Evolutionary conservation across 1,140 invertebrate species (phyloP).

Genomic region (Drosophila sturtevanti): DNA sequence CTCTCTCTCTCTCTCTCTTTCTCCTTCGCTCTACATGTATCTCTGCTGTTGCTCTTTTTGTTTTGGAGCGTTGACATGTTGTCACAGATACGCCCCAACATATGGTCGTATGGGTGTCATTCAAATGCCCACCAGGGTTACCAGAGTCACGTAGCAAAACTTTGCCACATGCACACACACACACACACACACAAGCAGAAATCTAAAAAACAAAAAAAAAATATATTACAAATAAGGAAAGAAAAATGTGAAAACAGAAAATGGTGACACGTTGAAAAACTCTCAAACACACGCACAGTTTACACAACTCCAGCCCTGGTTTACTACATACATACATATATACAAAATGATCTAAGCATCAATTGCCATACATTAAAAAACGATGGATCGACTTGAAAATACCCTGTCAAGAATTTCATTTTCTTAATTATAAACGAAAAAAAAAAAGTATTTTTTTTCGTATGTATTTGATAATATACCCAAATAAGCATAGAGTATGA

Average conservation of each 20-base stretch:
- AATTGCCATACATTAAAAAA: background rate
- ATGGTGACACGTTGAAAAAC: background rate
- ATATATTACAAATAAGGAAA: background rate
- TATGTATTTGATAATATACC: background rate
- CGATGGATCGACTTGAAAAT: background rate
- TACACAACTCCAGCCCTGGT: too few species aligned
- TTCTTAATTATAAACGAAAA: too few species aligned
- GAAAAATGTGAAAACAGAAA: background rate
- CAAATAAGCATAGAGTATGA: background rate
- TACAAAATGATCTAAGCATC: conserved; percentile 2
- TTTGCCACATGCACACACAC: background rate
- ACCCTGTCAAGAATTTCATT: background rate
- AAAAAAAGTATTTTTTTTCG: too few species aligned
- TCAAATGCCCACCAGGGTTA: conserved; percentile 13
- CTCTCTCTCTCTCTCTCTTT: background rate
- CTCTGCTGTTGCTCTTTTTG: background rate
- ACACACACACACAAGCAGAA: background rate
- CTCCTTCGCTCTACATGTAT: background rate
- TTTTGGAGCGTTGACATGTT: conserved; percentile 11
- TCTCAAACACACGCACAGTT: background rate
- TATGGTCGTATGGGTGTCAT: conserved; percentile 6
- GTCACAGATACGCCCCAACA: conserved; percentile 12
- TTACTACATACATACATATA: too few species aligned
- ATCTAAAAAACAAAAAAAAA: background rate
- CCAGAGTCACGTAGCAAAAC: conserved; percentile 3